Conservation (phyloP, 2,888 invertebrate species). For the Mechanitis mazaeus region DNA sequence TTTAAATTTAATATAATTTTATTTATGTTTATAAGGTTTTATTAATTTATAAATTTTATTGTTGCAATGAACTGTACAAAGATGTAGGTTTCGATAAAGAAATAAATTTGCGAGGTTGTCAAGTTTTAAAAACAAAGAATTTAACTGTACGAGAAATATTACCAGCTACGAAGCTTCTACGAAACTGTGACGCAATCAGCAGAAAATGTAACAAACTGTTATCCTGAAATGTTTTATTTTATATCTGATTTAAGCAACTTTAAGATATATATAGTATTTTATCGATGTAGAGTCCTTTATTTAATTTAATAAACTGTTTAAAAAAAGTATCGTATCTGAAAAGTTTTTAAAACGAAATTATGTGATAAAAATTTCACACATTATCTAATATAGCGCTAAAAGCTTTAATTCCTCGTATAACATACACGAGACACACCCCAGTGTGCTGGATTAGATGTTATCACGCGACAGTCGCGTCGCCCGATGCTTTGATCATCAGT, state of each 20-base stretch:
- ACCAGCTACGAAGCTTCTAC: constrained; percentile 4
- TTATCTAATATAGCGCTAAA: neutral
- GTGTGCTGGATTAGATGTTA: constrained; percentile 63
- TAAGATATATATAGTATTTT: too few species aligned
- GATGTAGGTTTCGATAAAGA: too few species aligned
- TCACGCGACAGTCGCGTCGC: constrained; percentile 45
- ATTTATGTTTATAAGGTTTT: too few species aligned
- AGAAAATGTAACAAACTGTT: neutral
- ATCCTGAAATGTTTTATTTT: too few species aligned
- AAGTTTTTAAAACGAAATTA: too few species aligned
- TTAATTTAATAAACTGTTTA: too few species aligned
- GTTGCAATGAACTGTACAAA: neutral
- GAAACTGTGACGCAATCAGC: constrained; percentile 2
- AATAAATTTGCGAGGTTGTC: neutral
- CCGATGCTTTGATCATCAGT: constrained; percentile 49
- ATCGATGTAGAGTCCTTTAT: too few species aligned
- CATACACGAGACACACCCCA: constrained; percentile 17
- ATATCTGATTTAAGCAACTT: too few species aligned
- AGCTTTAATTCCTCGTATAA: constrained; percentile 16
- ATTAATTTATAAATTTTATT: too few species aligned
- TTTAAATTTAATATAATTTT: too few species aligned
- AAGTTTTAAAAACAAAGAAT: neutral
- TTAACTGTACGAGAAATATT: neutral
- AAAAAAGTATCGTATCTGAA: too few species aligned
- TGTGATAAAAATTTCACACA: too few species aligned